A percentile compares a stretch with the other conserved stretches of the same genome.
These are phyloP conservation scores for Rhamphomyia laevipes DNA, from an alignment of 2,888 invertebrate species.

Conservation along the genomic window DNA sequence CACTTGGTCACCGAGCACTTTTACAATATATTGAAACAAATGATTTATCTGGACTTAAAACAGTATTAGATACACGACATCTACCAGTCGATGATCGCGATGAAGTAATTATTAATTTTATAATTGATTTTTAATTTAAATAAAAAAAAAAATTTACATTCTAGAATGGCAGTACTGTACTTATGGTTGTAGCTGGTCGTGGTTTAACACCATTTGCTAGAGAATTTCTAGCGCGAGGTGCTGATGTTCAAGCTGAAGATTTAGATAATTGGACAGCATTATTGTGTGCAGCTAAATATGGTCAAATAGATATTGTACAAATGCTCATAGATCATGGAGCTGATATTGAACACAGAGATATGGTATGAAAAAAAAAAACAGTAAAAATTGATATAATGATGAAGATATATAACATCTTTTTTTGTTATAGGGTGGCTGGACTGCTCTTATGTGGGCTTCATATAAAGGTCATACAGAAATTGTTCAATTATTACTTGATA, in stretches of 20 bases:
- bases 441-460: slow-evolving; percentile 93
- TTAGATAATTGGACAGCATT: slow-evolving; percentile 88
- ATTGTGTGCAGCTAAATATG: slow-evolving; percentile 81
- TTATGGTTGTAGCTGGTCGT: slow-evolving; percentile 81
- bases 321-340: slow-evolving; percentile 78
- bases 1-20: slow-evolving; percentile 72
- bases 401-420: neutral
- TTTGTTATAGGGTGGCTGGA: slow-evolving; percentile 78
- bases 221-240: slow-evolving; percentile 76
- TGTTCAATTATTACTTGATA: slow-evolving; percentile 65
- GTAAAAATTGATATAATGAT: neutral
- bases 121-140: neutral
- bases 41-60: slow-evolving; percentile 65
- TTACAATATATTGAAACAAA: slow-evolving; percentile 69
- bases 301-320: slow-evolving; percentile 67
- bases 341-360: slow-evolving; percentile 73
- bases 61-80: slow-evolving; percentile 71
- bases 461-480: slow-evolving; percentile 80
- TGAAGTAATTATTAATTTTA: slow-evolving; percentile 49
- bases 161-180: slow-evolving; percentile 85
- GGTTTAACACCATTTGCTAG: slow-evolving; percentile 76
- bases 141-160: slow-evolving; percentile 13
- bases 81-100: slow-evolving; percentile 76
- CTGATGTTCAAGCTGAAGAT: slow-evolving; percentile 86
- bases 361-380: slow-evolving; percentile 43